phyloP scores from a whole-genome alignment of 1,140 invertebrate species.

The Drosophila lowei region DNA sequence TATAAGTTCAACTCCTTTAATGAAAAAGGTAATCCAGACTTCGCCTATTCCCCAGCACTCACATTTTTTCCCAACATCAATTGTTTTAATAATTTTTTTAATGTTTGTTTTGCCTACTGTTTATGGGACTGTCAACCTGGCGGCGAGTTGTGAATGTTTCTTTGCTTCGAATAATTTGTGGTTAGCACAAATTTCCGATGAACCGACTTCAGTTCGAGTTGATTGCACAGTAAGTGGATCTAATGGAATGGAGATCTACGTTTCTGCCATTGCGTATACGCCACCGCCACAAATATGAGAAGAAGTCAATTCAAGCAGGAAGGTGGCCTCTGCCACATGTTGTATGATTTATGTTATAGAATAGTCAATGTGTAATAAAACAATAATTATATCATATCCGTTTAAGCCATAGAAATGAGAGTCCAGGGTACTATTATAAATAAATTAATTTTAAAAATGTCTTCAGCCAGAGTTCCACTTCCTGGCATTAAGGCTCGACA shows the following conservation, averaged over 20 bases:
- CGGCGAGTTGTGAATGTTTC: conserved; percentile 33
- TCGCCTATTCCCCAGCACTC: conserved; percentile 5
- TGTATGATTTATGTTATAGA: conserved; percentile 9
- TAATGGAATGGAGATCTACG: conserved; percentile 25
- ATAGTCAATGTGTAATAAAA: conserved; percentile 15
- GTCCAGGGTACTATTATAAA: conserved; percentile 22
- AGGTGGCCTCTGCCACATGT: conserved; percentile 23
- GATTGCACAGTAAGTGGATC: conserved; percentile 59
- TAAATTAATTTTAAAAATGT: conserved; percentile 5
- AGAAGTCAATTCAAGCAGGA: conserved; percentile 42
- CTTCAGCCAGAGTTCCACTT: conserved; percentile 14
- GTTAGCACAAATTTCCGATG: conserved; percentile 40
- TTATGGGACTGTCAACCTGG: conserved; percentile 66
- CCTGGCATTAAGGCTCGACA: conserved; percentile 22
- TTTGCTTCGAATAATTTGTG: conserved; percentile 54
- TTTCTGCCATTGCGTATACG: conserved; percentile 46
- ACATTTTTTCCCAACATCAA: not conserved
- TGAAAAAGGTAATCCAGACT: conserved; percentile 9
- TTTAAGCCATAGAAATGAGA: conserved; percentile 8
- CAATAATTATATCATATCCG: conserved; percentile 17
- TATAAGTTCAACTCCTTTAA: too few species aligned
- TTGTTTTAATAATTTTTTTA: conserved; percentile 29
- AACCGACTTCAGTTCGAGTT: conserved; percentile 61
- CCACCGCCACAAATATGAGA: conserved; percentile 4
- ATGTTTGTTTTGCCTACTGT: conserved; percentile 24